Base-by-base conservation (phyloP, 2,113 vertebrate species). In the Pseudopodoces humilis region DNA sequence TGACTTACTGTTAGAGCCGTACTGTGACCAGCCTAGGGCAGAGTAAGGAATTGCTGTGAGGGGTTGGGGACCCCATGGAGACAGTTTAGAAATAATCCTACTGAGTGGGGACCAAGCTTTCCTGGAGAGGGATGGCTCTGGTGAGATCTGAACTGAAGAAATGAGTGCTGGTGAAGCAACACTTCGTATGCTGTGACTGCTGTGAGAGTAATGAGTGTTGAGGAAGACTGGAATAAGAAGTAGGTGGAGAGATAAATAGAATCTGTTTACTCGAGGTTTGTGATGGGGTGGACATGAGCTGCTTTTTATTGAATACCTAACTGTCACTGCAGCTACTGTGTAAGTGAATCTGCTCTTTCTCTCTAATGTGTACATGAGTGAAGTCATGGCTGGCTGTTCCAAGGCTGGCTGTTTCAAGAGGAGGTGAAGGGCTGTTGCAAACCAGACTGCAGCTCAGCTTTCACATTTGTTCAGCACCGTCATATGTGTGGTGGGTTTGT, bases 291-390 rank as follows among this genome's bases (percentile, higher is more conserved):
- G 46, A 41, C 62, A 86, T 53, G 69, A 85, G 28, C 65, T 95
- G 63, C 80, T 84, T 84, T 86, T 82, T 56, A 47, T 62, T 87
- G 77, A 58, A 87, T 86, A 60, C 83, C 92, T 92, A 90, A 52
- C 60, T 83, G 52, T 86, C 94, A 83, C n/a, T 76, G 78, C 41
- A 76, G 58, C 58, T 50, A 28, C 72, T 14, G 44, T 49, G 49
- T 53, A 10, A 91, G 81, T 35, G 74, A 89, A 62, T 62, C 81
- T 77, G 17, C 71, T 71, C 49, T 82, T 94, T 67, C 53, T 82
- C 55, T 35, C 33, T 72, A 22, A 46, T 1, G 2, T 35, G 63
- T 46, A 3, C 41, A 53, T 74, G 71, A 89, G 77, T 58, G 46
- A 60, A 76, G 60, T 56, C 74, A 39, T 19, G 69, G 30, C 44